Evolutionary conservation across 2,113 vertebrate species (phyloP), one percentile per base, ranked within the genome.

Genomic region (Propithecus coquereli): DNA sequence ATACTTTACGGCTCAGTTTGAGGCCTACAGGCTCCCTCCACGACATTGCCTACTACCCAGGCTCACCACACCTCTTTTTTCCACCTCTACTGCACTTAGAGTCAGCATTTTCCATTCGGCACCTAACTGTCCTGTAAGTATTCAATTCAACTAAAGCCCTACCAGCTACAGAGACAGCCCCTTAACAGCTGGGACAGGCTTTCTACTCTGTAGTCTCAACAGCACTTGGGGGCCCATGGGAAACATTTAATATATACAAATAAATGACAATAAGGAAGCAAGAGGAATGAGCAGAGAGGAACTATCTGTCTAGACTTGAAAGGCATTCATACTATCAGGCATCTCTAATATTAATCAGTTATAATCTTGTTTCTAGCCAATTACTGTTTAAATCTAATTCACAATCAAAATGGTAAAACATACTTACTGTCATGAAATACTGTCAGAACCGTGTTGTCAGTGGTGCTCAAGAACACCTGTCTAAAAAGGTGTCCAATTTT

Each of bases 341-440:
- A n/a, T 40, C 76, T 57, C 87, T 68, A 71, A 34, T 73, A 25
- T 17, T 71, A 82, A 81, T 25, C 30, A n/a, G 14, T 65, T 45
- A 50, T 22, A 10, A 66, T 79, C 50, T n/a, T 77, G 22, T 80
- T 85, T 65, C 82, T 20, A 85, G 45, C 71, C 66, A 90, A 89
- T 71, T 59, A 93, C 82, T 76, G 23, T 77, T 70, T 57, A 68
- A 45, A 70, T 30, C 14, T 3, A 61, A 94, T 50, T 65, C 85
- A 92, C 27, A 73, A 57, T 59, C 52, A 59, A 82, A 79, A 92
- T 9, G 73, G 76, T 74, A 68, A 93, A 66, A 79, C 10, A 84
- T 65, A 97, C 95, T 97, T 87, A 98, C 97, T 50, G 89, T 98
- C 95, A 96, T 81, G 89, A 96, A 97, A 93, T 17, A 91, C 79